These are phyloP conservation scores for Spatula versicolor DNA, from an alignment of 2,797 vertebrate species.

Conservation along the genomic window DNA sequence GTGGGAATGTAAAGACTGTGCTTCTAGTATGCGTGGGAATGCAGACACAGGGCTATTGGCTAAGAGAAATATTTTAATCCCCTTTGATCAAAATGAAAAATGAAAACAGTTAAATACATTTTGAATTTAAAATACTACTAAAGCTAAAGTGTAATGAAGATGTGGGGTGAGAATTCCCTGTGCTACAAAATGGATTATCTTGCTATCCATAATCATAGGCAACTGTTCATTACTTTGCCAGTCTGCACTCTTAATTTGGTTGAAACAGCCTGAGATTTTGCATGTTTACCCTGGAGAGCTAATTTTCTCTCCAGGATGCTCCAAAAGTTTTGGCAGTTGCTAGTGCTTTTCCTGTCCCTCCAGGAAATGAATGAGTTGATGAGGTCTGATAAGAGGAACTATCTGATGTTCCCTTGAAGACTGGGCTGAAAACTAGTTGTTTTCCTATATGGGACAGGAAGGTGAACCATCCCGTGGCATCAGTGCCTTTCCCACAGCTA, in stretches of 20 bases:
- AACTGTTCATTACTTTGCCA: slow-evolving; percentile 12
- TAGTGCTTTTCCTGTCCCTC: slow-evolving; percentile 26
- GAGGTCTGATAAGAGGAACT: slow-evolving; percentile 21
- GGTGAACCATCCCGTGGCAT: neutral
- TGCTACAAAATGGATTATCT: neutral
- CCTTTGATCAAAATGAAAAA: slow-evolving; percentile 55
- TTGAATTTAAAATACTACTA: slow-evolving; percentile 37
- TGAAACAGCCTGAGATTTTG: slow-evolving; percentile 47
- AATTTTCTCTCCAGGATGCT: slow-evolving; percentile 36
- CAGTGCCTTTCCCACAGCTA: neutral
- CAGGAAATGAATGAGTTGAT: slow-evolving; percentile 5
- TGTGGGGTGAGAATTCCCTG: slow-evolving; percentile 1
- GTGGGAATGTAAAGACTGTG: neutral
- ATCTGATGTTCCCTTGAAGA: neutral
- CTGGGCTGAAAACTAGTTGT: neutral
- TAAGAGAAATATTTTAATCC: slow-evolving; percentile 31
- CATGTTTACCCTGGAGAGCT: slow-evolving; percentile 44
- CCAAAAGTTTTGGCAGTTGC: slow-evolving; percentile 40
- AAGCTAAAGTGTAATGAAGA: neutral
- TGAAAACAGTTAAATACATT: slow-evolving; percentile 1
- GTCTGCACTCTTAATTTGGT: slow-evolving; percentile 15
- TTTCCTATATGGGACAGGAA: slow-evolving; percentile 3
- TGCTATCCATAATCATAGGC: slow-evolving; percentile 25
- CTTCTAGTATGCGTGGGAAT: slow-evolving; percentile 7
- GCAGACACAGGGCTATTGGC: neutral